These are phyloP conservation scores for Tachycineta bicolor DNA, from an alignment of 2,113 vertebrate species.

Conservation along the genomic window DNA sequence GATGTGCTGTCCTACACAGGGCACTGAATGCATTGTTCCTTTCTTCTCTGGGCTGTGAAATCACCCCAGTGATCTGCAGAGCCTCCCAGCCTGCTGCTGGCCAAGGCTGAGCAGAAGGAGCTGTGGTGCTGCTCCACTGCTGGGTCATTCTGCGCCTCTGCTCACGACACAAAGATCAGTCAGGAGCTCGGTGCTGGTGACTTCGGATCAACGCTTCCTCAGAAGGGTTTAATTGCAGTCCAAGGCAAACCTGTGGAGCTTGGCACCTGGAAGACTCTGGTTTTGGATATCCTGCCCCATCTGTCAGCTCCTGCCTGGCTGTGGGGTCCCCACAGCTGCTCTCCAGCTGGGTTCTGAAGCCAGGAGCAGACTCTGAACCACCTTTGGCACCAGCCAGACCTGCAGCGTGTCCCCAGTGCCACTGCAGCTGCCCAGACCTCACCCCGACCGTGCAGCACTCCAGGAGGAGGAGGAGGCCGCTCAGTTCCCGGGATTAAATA, in stretches of 20 bases:
- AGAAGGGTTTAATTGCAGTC: not conserved
- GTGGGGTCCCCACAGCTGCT: not conserved
- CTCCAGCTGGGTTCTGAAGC: not conserved
- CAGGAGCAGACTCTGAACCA: not conserved
- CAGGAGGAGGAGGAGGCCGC: not conserved
- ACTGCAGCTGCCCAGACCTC: not conserved
- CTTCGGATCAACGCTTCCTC: fast-evolving
- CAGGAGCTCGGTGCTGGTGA: not conserved
- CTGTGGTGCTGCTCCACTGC: not conserved
- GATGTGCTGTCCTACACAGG: not conserved
- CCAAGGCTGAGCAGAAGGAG: not conserved
- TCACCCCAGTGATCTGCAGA: not conserved
- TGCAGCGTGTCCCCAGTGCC: not conserved
- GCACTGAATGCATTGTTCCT: not conserved
- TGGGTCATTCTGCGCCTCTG: not conserved
- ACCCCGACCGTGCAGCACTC: not conserved
- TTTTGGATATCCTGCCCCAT: not conserved
- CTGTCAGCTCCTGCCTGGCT: not conserved
- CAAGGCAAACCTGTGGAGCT: not conserved
- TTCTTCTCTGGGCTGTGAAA: not conserved
- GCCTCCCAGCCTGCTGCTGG: not conserved
- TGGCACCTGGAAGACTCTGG: not conserved
- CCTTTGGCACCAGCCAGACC: not conserved
- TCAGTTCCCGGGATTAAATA: slow-evolving; percentile 40
- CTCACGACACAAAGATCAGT: fast-evolving